phyloP scores from a whole-genome alignment of 2,797 vertebrate genomes.

The Lerista edwardsae region DNA sequence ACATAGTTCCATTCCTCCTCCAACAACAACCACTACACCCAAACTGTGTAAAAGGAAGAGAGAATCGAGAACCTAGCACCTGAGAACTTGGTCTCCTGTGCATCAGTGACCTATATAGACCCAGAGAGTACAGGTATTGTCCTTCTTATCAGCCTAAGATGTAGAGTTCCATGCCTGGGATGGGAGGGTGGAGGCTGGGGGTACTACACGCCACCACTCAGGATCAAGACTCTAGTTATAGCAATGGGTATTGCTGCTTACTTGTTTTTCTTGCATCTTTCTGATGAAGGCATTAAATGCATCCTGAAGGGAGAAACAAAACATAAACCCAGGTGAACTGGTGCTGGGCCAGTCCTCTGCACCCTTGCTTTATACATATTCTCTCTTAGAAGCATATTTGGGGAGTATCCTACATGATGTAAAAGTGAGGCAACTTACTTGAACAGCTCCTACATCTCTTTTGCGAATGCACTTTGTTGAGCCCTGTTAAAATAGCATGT shows the following conservation, averaged over 20 bases:
- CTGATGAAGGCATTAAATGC: slow-evolving; percentile 8
- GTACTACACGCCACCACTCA: no score
- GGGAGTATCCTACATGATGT: slow-evolving; percentile 5
- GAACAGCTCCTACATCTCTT: slow-evolving; percentile 41
- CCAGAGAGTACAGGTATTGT: no score
- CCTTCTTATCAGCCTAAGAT: no score
- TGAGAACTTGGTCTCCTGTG: no score
- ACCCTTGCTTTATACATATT: not conserved
- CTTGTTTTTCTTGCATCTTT: slow-evolving; percentile 9
- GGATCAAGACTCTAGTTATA: not conserved
- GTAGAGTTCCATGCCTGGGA: not conserved
- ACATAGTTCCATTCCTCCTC: no score
- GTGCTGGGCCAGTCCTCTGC: not conserved
- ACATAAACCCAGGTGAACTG: not conserved
- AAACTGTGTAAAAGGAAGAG: no score
- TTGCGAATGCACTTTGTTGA: slow-evolving; percentile 60
- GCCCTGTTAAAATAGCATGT: slow-evolving; percentile 48
- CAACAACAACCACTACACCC: no score
- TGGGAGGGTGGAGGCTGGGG: no score
- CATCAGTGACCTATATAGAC: no score
- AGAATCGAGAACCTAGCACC: no score
- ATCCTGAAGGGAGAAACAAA: not conserved
- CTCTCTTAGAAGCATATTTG: not conserved
- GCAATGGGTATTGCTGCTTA: not conserved
- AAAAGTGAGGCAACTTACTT: slow-evolving; percentile 55